Evolutionary conservation across 2,888 invertebrate genomes (phyloP).

Genomic region (Plagiodera versicolora): DNA sequence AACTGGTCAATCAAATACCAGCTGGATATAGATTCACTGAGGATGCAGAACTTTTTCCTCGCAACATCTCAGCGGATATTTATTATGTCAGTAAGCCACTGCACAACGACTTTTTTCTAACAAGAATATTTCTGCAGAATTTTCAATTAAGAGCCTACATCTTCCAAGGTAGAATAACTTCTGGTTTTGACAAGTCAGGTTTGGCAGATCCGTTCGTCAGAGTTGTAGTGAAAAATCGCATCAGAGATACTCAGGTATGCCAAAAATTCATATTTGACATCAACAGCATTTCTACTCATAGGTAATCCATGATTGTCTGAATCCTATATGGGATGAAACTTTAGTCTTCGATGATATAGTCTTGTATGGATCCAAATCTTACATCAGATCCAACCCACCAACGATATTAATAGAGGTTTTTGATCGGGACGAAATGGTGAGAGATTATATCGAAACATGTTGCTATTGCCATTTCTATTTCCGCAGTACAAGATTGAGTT

Average conservation of each 20-base stretch:
- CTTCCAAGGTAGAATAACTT: slow-evolving; percentile 68
- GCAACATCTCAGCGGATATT: slow-evolving; percentile 33
- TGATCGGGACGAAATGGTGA: slow-evolving; percentile 56
- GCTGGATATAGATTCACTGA: slow-evolving; percentile 10
- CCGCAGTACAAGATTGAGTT: slow-evolving; percentile 48
- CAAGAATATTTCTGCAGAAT: slow-evolving; percentile 48
- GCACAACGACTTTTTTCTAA: not conserved
- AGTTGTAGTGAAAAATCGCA: slow-evolving; percentile 52
- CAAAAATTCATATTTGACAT: not conserved
- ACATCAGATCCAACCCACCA: slow-evolving; percentile 53
- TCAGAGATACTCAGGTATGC: slow-evolving; percentile 52
- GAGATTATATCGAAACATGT: slow-evolving; percentile 18
- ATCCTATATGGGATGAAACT: slow-evolving; percentile 65
- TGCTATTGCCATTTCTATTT: not conserved
- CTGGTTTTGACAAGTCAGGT: slow-evolving; percentile 58
- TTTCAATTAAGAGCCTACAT: slow-evolving; percentile 67
- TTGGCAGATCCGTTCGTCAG: slow-evolving; percentile 58
- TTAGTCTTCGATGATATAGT: slow-evolving; percentile 56
- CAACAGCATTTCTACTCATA: slow-evolving; percentile 11
- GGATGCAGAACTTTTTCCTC: slow-evolving; percentile 24
- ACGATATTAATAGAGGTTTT: slow-evolving; percentile 54
- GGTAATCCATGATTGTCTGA: slow-evolving; percentile 52
- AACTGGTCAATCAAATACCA: not conserved
- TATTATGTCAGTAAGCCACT: slow-evolving; percentile 34
- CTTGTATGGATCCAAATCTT: slow-evolving; percentile 51